Evolutionary conservation across 1,140 invertebrate genomes (phyloP), one percentile per base, ranked within the genome.

Genomic region (Drosophila pandora): DNA sequence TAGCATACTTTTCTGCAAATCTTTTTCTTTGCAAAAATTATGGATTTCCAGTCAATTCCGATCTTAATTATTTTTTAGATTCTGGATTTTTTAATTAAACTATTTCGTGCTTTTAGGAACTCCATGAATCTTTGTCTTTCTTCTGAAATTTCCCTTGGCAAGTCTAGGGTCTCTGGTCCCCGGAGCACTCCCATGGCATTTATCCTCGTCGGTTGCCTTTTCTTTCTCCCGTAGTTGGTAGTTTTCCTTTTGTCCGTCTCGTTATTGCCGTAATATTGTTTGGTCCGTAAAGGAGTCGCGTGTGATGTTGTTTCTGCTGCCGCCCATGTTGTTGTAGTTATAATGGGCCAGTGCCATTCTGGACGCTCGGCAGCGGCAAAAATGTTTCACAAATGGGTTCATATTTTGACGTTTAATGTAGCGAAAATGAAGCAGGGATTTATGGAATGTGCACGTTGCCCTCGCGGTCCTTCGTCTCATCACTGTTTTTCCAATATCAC

Each of bases 341-440:
- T 88, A 87, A 87, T 83, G 83, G 82, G 49, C 82, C 76, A 88
- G 83, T 82, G 64, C 58, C 74, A 60, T 71, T 61, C 62, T 53
- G 62, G 50, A 23, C 58, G 25, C 54, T 68, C 22, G 47, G 76
- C 58, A 73, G 67, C 72, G 48, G 79, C 52, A 67, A 72, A 82
- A 87, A 88, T 83, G 84, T 79, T 89, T 77, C 79, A 63, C 72
- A 88, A 88, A 88, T 88, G 84, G 83, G 83, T 88, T 88, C 84
- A 88, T 88, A 88, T 89, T 88, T 88, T 77, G 84, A 79, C 84
- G 83, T 89, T 88, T 79, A 88, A 89, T 88, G 83, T 88, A 88
- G 84, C 83, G 84, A 88, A 89, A 88, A 88, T 88, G 84, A 88
- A 89, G 83, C 76, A 48, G 71, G 64, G 83, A 88, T 88, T 88